Percentiles rank a stretch among this genome's conserved stretches.
These are phyloP conservation scores for Bemisia tabaci DNA, from an alignment of 1,140 invertebrate genomes.

Conservation along the genomic window DNA sequence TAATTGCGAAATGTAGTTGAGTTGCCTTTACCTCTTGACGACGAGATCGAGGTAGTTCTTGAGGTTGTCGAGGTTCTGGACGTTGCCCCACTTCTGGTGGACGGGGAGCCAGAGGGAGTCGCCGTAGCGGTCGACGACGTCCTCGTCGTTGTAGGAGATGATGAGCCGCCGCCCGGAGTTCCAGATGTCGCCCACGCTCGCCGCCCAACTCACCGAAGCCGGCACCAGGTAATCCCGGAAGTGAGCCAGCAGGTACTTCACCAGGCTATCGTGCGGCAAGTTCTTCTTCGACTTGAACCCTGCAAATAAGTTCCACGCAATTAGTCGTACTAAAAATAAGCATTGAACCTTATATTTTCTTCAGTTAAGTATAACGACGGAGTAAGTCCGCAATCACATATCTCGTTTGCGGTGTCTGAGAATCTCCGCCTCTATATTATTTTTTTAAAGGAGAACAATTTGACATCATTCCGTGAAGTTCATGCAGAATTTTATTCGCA, in stretches of 20 bases:
- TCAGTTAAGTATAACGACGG: too few relatives aligned
- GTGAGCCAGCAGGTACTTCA: constrained; percentile 34
- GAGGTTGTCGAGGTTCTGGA: constrained; percentile 34
- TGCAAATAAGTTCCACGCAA: constrained; percentile 13
- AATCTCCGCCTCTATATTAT: too few relatives aligned
- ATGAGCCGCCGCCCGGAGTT: constrained; percentile 36
- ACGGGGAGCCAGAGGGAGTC: constrained; percentile 33
- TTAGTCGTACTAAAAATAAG: too few relatives aligned
- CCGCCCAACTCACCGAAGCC: constrained; percentile 32
- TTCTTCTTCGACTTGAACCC: constrained; percentile 8
- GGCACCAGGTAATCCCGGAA: constrained; percentile 35
- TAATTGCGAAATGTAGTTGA: too few relatives aligned
- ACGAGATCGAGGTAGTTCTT: constrained; percentile 32
- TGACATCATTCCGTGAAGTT: too few relatives aligned
- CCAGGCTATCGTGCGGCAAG: constrained; percentile 33
- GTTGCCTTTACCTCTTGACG: constrained; percentile 25
- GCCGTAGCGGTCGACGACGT: constrained; percentile 23
- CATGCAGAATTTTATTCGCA: too few relatives aligned
- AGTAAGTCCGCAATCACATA: too few relatives aligned
- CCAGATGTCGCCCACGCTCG: constrained; percentile 38
- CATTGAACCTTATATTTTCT: too few relatives aligned
- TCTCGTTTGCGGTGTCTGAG: too few relatives aligned
- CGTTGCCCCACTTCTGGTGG: constrained; percentile 45
- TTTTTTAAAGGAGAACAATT: too few relatives aligned
- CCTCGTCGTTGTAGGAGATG: constrained; percentile 39